phyloP scores from a whole-genome alignment of 35 echinoderm and acorn worm species.

The Diadema setosum region DNA sequence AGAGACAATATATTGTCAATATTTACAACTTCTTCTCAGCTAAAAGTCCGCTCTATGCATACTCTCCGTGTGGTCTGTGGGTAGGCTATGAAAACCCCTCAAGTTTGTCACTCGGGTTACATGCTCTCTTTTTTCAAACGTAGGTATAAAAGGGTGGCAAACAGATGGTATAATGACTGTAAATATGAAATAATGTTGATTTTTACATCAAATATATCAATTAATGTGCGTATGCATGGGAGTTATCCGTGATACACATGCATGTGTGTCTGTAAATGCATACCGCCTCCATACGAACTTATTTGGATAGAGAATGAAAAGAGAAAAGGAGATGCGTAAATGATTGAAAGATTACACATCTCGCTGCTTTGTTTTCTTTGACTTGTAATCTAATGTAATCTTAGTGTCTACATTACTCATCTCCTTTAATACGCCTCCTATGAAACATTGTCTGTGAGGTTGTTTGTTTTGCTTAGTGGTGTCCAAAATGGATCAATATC shows the following conservation, averaged over 20 bases:
- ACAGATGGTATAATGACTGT: no score
- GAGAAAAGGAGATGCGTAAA: no score
- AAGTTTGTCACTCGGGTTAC: not conserved
- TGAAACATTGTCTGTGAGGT: not conserved
- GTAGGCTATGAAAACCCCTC: not conserved
- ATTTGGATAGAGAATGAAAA: no score
- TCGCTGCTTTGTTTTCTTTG: not conserved
- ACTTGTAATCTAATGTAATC: not conserved
- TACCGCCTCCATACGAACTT: no score
- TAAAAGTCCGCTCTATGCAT: not conserved
- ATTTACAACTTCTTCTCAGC: not conserved
- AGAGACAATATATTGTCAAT: no score
- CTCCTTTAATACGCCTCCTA: not conserved
- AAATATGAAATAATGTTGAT: no score
- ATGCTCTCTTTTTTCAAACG: no score
- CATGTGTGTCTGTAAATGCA: no score
- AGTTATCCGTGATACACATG: no score
- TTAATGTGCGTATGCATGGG: no score
- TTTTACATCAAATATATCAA: no score
- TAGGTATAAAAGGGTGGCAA: no score
- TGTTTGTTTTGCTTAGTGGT: not conserved
- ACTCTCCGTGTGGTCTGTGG: not conserved
- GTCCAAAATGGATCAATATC: conserved; percentile 1
- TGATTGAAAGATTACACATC: not conserved
- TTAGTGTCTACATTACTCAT: not conserved